A percentile compares a stretch with the other conserved stretches of the same genome.
Evolutionary conservation across 1,140 invertebrate species (phyloP).

Genomic region (Globodera rostochiensis): DNA sequence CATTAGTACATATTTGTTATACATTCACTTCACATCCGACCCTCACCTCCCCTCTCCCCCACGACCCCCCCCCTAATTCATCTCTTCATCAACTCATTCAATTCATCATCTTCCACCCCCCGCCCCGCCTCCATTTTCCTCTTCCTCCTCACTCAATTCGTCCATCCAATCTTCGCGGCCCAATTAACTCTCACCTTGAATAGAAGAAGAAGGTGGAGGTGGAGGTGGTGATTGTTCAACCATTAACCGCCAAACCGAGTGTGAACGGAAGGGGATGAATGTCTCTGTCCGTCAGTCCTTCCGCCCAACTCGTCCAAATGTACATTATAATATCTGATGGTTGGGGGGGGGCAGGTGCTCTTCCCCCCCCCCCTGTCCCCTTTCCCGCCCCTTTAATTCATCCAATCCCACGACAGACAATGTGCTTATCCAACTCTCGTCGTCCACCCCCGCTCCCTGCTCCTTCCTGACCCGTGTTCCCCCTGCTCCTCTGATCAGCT

Average conservation of each 20-base stretch:
- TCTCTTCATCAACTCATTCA: too few relatives aligned
- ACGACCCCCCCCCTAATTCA: background rate
- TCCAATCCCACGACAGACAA: background rate
- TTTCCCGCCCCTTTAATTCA: background rate
- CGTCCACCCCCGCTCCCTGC: background rate
- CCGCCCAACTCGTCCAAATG: background rate
- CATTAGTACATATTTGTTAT: background rate
- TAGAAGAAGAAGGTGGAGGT: background rate
- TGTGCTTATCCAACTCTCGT: background rate
- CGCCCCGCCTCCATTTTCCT: background rate
- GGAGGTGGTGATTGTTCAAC: background rate
- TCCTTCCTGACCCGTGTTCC: background rate
- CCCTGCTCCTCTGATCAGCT: background rate
- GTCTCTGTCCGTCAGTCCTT: background rate
- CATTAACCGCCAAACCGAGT: background rate
- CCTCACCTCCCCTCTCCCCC: background rate
- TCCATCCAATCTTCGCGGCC: conserved; percentile 10
- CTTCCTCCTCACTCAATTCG: background rate
- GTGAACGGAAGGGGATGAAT: background rate
- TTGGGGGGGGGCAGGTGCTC: too few relatives aligned
- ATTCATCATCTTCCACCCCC: background rate
- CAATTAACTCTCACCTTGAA: conserved; percentile 20
- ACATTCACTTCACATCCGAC: background rate
- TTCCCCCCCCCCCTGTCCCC: background rate
- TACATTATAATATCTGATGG: too few relatives aligned